Evolutionary conservation across 2,113 vertebrate genomes (phyloP), one percentile per base, ranked within the genome.

Genomic region (Lampris incognitus): DNA sequence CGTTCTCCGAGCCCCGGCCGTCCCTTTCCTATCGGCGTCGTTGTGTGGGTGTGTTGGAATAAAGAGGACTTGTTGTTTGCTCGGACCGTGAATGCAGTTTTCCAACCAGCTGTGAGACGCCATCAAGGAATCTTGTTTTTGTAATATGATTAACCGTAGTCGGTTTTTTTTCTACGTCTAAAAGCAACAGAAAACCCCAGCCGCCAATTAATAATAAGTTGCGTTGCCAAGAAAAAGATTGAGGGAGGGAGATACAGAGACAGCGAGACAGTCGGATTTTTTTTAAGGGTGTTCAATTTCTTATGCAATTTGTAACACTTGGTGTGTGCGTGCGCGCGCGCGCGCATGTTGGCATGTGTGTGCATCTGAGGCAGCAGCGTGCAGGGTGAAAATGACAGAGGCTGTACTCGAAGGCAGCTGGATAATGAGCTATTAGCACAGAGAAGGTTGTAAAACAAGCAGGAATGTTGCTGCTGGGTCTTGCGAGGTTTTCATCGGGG

Each of bases 381-480:
- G 60, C 40, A 8, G 36, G 66, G 68, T 74, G 68, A 69, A 82
- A 84, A 88, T 81, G 79, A 85, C 64, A 82, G 83, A 72, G 57
- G 61, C 58, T 74, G 64, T 74, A 74, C 86, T 77, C 73, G 42
- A 85, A 83, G 85, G 74, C 71, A 85, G 79, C 73, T 81, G 78
- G 78, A 84, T 70, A n/a, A 66, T n/a, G 57, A 83, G 69, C 72
- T 77, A 84, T 92, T 88, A 82, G 84, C 44, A 65, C 44, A 74
- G 57, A 65, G 74, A 78, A 68, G 69, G 84, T 81, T 85, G 76
- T 91, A 85, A 90, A 92, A 88, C 72, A 59, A 72, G 76, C 60
- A 71, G 79, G 88, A 90, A 88, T 89, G 85, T 83, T 86, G 87
- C 80, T 73, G 77, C 69, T 56, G 76, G 87, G 85, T 88, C 68